A percentile compares a stretch with the other conserved stretches of the same genome.
These are phyloP conservation scores for Crocidura indochinensis DNA, from an alignment of 2,797 vertebrate genomes.

Conservation along the genomic window DNA sequence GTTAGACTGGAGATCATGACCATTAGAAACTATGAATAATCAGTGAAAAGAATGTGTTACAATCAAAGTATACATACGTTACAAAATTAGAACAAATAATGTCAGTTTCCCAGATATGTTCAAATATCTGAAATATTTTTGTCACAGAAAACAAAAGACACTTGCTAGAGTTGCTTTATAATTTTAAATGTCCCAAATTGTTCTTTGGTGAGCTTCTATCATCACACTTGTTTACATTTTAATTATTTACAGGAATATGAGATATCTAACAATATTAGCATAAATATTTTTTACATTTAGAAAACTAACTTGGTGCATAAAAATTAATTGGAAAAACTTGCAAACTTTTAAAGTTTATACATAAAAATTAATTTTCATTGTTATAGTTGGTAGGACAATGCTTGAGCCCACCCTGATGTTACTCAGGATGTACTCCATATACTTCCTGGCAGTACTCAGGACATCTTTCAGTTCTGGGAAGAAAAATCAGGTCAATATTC, in stretches of 20 bases:
- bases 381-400: too few relatives aligned
- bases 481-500: too few relatives aligned
- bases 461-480: too few relatives aligned
- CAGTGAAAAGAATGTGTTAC: not conserved
- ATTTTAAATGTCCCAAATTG: not conserved
- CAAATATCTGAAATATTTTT: not conserved
- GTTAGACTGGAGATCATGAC: not conserved
- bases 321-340: not conserved
- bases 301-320: not conserved
- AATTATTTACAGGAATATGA: not conserved
- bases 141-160: not conserved
- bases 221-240: not conserved
- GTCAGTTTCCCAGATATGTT: too few relatives aligned
- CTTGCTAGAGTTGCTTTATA: not conserved
- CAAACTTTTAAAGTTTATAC: not conserved
- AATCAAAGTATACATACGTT: not conserved
- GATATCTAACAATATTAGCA: not conserved
- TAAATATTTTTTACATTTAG: not conserved
- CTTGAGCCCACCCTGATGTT: too few relatives aligned
- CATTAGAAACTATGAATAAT: not conserved
- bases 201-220: not conserved
- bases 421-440: too few relatives aligned
- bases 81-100: conserved; percentile 7
- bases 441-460: too few relatives aligned
- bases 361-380: not conserved